Conservation (phyloP, 1,140 invertebrate species). For the Drosophila ambigua region DNA sequence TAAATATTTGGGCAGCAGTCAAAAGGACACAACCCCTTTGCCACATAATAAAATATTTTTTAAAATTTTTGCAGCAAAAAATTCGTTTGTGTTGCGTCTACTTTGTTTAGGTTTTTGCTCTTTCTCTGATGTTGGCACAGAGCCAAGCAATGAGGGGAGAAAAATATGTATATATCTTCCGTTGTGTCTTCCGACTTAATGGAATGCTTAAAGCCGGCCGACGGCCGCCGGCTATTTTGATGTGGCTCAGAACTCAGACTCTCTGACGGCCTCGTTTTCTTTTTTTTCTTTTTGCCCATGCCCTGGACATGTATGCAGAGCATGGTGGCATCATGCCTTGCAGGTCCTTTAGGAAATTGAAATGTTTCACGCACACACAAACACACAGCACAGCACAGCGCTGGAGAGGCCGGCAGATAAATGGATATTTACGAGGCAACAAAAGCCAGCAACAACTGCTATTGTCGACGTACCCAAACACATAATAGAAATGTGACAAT, state of each 20-base stretch:
- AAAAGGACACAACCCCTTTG: slow-evolving; percentile 14
- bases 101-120: slow-evolving; percentile 8
- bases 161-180: slow-evolving; percentile 24
- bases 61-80: slow-evolving; percentile 26
- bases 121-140: slow-evolving; percentile 12
- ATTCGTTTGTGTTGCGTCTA: slow-evolving; percentile 20
- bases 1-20: not conserved
- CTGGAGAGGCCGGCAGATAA: slow-evolving; percentile 50
- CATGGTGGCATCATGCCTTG: slow-evolving; percentile 37
- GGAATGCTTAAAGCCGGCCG: slow-evolving; percentile 56
- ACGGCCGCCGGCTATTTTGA: slow-evolving; percentile 56
- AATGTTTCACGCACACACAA: slow-evolving; percentile 59
- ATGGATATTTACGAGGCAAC: slow-evolving; percentile 68
- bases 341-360: slow-evolving; percentile 69
- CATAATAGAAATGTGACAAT: slow-evolving; percentile 76
- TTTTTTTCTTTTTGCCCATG: slow-evolving; percentile 16
- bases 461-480: slow-evolving; percentile 18
- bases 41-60: slow-evolving; percentile 23
- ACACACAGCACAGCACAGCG: not conserved
- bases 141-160: slow-evolving; percentile 10
- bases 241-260: slow-evolving; percentile 46
- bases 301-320: slow-evolving; percentile 12
- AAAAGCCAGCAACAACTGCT: slow-evolving; percentile 39
- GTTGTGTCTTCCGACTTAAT: slow-evolving; percentile 54
- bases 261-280: slow-evolving; percentile 29